Evolutionary conservation across 2,797 vertebrate species (phyloP).

Genomic region (Philypnodon macrostomus): DNA sequence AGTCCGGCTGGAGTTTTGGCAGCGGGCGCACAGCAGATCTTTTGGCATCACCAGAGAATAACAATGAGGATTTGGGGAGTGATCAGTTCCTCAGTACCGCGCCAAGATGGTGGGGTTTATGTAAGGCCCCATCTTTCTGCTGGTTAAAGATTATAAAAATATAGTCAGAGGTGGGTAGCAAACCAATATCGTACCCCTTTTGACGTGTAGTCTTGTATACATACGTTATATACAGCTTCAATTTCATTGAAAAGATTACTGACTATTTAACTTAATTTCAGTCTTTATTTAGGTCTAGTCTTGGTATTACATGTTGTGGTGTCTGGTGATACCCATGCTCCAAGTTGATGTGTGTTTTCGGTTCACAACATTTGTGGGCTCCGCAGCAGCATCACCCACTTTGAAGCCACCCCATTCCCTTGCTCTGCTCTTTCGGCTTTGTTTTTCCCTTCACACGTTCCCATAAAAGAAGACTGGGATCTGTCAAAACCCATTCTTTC

Average conservation of each 20-base stretch:
- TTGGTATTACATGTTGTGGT: conserved; percentile 41
- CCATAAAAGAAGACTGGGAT: conserved; percentile 56
- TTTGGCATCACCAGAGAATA: conserved; percentile 71
- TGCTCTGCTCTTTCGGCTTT: conserved; percentile 45
- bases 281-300: too few species aligned
- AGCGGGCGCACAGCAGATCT: conserved; percentile 65
- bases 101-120: conserved; percentile 64
- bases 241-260: too few species aligned
- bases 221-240: too few species aligned
- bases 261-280: too few species aligned
- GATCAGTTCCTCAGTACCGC: conserved; percentile 66
- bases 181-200: too few species aligned
- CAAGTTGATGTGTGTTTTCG: conserved; percentile 49
- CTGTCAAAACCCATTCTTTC: conserved; percentile 64
- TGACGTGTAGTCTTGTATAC: too few species aligned
- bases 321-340: conserved; percentile 58
- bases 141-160: too few species aligned
- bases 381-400: conserved; percentile 32
- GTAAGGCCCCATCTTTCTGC: conserved; percentile 61
- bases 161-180: too few species aligned
- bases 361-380: conserved; percentile 45
- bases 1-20: conserved; percentile 67
- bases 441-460: conserved; percentile 61
- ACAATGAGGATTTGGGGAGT: conserved; percentile 73
- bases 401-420: conserved; percentile 46